Conservation (phyloP, 1,140 invertebrate species). For the Zaprionus camerounensis region DNA sequence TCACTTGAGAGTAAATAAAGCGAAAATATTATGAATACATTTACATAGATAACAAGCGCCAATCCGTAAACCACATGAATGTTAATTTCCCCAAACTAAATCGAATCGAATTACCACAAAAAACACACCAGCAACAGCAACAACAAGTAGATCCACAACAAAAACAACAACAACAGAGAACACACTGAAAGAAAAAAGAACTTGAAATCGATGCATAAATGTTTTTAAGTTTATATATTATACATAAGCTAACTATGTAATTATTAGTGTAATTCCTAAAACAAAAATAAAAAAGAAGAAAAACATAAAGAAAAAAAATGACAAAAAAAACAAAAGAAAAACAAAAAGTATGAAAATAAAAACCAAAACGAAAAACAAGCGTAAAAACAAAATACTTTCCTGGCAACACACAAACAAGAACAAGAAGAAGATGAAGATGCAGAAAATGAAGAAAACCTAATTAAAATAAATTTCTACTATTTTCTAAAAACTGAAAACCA, state of each 20-base stretch:
- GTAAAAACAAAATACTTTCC: conserved; percentile 55
- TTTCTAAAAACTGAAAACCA: conserved; percentile 52
- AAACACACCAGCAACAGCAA: conserved; percentile 4
- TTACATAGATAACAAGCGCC: conserved; percentile 16
- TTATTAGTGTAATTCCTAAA: conserved; percentile 83
- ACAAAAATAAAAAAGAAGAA: conserved; percentile 31
- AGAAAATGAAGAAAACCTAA: conserved; percentile 34
- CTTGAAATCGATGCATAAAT: conserved; percentile 76
- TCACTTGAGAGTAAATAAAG: conserved; percentile 43
- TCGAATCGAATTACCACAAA: conserved; percentile 43
- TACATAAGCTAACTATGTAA: conserved; percentile 81
- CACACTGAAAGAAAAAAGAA: conserved; percentile 41
- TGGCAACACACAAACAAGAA: conserved; percentile 39
- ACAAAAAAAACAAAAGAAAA: conserved; percentile 25
- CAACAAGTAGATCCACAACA: conserved; percentile 26
- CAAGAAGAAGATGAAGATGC: conserved; percentile 8
- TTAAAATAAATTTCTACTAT: conserved; percentile 57
- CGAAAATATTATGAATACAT: conserved; percentile 24
- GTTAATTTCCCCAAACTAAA: conserved; percentile 49
- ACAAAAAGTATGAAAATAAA: conserved; percentile 37
- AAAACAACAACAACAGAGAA: conserved; percentile 43
- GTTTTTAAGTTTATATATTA: conserved; percentile 77
- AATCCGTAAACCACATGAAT: conserved; percentile 46
- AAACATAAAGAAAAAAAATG: conserved; percentile 19
- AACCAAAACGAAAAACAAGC: conserved; percentile 49